phyloP scores from a whole-genome alignment of 2,113 vertebrate species.

The Puma concolor region DNA sequence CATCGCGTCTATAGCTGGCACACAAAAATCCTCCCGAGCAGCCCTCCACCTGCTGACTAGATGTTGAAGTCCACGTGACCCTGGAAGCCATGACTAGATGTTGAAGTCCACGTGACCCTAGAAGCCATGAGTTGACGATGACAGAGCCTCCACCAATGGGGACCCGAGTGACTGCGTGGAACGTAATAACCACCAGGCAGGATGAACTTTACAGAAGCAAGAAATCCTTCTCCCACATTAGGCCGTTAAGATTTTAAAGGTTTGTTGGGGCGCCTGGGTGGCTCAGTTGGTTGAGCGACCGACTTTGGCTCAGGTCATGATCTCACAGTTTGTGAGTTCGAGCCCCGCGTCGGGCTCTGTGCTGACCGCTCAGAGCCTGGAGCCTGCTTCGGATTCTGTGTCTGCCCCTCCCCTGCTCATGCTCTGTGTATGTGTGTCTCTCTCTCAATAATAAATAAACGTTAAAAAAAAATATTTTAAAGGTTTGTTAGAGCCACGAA shows the following conservation, averaged over 20 bases:
- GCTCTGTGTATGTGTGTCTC: too few species aligned
- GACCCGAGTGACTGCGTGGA: neutral
- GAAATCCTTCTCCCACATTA: neutral
- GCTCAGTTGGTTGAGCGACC: too few species aligned
- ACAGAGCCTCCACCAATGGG: neutral
- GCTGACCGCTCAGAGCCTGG: too few species aligned
- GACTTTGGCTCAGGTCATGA: too few species aligned
- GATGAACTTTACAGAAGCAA: neutral
- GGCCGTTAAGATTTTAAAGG: neutral
- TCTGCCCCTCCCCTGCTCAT: too few species aligned
- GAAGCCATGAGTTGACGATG: neutral
- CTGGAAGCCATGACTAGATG: neutral
- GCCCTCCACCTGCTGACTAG: neutral
- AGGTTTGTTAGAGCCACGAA: neutral
- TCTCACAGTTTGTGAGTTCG: too few species aligned
- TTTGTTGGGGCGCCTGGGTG: neutral
- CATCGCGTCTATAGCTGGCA: neutral
- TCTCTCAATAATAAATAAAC: too few species aligned
- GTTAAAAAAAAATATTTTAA: too few species aligned
- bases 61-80: neutral
- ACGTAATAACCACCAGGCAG: neutral
- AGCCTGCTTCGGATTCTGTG: too few species aligned
- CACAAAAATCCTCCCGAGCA: neutral
- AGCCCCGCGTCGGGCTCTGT: too few species aligned
- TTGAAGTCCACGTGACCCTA: neutral